Evolutionary conservation across 2,797 vertebrate genomes (phyloP), one percentile per base, ranked within the genome.

Genomic region (Melanotaenia nigrans): DNA sequence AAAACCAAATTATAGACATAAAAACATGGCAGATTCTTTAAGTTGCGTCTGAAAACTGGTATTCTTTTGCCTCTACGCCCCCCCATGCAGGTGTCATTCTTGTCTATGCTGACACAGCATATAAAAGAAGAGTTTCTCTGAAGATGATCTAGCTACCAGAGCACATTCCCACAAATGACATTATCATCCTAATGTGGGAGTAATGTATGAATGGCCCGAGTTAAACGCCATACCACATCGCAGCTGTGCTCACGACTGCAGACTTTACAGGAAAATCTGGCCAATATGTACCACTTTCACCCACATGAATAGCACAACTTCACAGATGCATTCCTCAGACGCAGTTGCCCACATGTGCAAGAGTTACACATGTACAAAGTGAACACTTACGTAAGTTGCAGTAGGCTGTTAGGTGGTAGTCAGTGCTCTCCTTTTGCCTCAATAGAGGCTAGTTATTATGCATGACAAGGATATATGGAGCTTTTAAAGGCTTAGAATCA

Each of bases 111-210:
- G 33, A 75, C 65, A 55, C 65, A 45, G 40, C 59, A 28, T 63
- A 73, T 61, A 74, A 78, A 67, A 55, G 22, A 55, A 38, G 71
- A 82, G 75, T 58, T 60, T 53, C 71, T 77, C 71, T 77, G 69
- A 77, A 74, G 74, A 86, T 71, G 72, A 81, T 82, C 75, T 72
- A 74, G 55, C 83, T 83, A 83, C 73, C 68, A 35, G 76, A 75
- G 81, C 63, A 30, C 51, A 28, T 81, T 78, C 57, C 68, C 73
- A 60, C 78, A 81, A 83, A 85, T 62, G 75, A 86, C 83, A 71
- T 67, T 53, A 72, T 76, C 77, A 73, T 79, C 77, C 61, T 55
- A 67, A 82, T 81, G 77, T 38, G 65, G 40, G 69, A 78, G 76
- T 75, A 81, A 80, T 79, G 79, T 72, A 77, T 86, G 82, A 82